phyloP scores from a whole-genome alignment of 2,888 invertebrate species.

The Latrodectus elegans region DNA sequence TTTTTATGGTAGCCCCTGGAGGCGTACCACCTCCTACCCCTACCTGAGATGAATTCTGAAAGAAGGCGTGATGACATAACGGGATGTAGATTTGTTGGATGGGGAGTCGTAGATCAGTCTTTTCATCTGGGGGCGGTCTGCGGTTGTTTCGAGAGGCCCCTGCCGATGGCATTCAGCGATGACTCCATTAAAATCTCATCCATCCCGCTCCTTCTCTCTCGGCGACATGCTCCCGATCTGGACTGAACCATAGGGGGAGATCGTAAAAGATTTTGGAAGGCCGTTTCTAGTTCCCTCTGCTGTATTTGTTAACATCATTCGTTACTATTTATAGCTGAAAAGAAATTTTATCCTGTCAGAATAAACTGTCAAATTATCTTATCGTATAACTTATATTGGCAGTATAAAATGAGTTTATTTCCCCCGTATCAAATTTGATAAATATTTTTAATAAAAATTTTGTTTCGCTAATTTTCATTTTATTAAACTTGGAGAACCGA shows the following conservation, averaged over 20 bases:
- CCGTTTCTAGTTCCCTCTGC: background rate
- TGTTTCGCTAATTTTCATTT: too few relatives aligned
- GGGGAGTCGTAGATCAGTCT: background rate
- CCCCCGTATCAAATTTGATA: too few relatives aligned
- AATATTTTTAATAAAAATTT: too few relatives aligned
- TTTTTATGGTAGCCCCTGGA: slow-evolving; percentile 28
- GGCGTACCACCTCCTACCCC: slow-evolving; percentile 12
- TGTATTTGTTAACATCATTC: background rate
- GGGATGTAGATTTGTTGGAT: slow-evolving; percentile 63
- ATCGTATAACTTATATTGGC: too few relatives aligned
- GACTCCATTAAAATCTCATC: slow-evolving; percentile 66
- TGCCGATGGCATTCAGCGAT: slow-evolving; percentile 59
- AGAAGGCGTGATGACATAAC: slow-evolving; percentile 68
- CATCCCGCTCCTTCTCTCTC: slow-evolving; percentile 24
- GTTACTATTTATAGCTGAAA: background rate
- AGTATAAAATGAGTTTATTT: too few relatives aligned
- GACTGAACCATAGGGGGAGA: background rate
- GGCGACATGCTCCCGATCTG: background rate
- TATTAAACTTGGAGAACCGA: too few relatives aligned
- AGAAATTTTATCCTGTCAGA: too few relatives aligned
- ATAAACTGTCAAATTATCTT: too few relatives aligned
- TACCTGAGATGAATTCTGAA: background rate
- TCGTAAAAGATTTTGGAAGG: slow-evolving; percentile 10
- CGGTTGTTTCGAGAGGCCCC: slow-evolving; percentile 63
- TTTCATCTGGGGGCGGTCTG: slow-evolving; percentile 47